Evolutionary conservation across 2,797 vertebrate species (phyloP).

Genomic region (Rhinophrynus dorsalis): DNA sequence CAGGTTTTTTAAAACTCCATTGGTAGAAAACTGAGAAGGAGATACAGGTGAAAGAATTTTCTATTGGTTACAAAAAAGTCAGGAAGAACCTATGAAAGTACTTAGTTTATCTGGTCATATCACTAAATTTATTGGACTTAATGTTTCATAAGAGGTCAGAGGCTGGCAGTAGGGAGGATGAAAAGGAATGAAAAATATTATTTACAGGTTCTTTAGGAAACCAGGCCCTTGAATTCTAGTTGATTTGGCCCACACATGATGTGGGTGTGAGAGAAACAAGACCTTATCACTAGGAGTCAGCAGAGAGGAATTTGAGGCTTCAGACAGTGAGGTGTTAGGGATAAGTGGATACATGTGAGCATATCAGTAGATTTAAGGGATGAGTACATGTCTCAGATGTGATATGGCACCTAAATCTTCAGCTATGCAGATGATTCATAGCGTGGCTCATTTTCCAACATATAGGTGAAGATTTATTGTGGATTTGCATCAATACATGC

Average conservation of each 20-base stretch:
- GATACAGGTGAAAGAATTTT: too few species aligned
- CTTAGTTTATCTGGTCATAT: not conserved
- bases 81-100: too few species aligned
- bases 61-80: too few species aligned
- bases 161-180: constrained; percentile 12
- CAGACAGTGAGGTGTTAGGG: constrained; percentile 27
- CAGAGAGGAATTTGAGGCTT: constrained; percentile 18
- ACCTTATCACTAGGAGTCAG: constrained; percentile 29
- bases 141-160: constrained; percentile 7
- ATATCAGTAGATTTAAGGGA: constrained; percentile 1
- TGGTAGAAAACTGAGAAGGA: too few species aligned
- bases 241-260: constrained; percentile 41
- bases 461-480: too few species aligned
- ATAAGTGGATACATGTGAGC: constrained; percentile 8
- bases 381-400: constrained; percentile 9
- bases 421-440: too few species aligned
- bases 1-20: too few species aligned
- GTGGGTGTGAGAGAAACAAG: constrained; percentile 6
- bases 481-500: too few species aligned
- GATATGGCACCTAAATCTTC: not conserved
- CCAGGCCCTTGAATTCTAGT: constrained; percentile 19
- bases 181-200: constrained; percentile 20
- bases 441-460: too few species aligned
- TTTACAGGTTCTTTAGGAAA: constrained; percentile 36
- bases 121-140: constrained; percentile 1